Conservation (phyloP, 2,113 vertebrate genomes). For the Zosterops borbonicus region DNA sequence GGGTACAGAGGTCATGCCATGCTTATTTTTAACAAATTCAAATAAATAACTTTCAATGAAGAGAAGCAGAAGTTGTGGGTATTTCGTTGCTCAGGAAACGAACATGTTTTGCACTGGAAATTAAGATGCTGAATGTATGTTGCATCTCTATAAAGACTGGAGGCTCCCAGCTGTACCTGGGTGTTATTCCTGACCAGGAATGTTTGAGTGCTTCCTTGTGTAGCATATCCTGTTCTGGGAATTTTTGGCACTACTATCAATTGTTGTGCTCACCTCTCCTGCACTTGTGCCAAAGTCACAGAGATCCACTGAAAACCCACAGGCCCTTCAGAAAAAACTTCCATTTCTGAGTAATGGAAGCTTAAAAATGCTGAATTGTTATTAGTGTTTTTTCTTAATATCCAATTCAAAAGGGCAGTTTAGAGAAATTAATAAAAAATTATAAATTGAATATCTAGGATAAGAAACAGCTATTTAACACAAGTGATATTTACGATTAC, state of each 20-base stretch:
- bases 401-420: background rate
- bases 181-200: background rate
- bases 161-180: background rate
- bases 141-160: background rate
- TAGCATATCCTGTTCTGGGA: background rate
- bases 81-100: background rate
- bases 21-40: background rate
- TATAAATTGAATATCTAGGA: background rate
- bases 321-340: background rate
- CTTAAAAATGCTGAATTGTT: background rate
- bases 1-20: background rate
- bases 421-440: background rate
- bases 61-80: background rate
- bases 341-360: background rate
- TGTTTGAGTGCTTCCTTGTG: background rate
- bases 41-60: background rate
- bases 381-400: background rate
- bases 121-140: background rate
- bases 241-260: background rate
- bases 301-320: background rate
- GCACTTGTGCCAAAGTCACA: background rate
- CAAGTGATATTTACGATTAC: background rate
- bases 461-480: background rate
- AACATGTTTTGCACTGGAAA: background rate
- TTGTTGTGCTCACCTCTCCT: background rate